These are phyloP conservation scores for Drosophila burlai DNA, from an alignment of 1,140 invertebrate species.

Conservation along the genomic window DNA sequence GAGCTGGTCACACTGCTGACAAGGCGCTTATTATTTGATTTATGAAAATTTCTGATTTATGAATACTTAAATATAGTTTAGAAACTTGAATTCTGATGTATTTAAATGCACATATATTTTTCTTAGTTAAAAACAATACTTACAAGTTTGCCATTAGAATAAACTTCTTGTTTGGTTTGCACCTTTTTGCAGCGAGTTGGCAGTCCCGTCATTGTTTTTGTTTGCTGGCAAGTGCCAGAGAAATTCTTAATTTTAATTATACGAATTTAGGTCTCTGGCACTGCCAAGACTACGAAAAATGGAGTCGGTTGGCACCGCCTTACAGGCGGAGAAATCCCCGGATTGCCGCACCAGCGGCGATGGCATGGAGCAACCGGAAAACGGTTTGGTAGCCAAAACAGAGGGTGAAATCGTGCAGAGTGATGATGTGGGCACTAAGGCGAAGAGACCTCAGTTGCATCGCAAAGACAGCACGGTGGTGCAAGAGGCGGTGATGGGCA, in stretches of 20 bases:
- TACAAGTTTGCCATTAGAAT: background rate
- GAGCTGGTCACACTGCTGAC: background rate
- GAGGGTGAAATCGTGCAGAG: constrained; percentile 36
- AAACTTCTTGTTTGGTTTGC: background rate
- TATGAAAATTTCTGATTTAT: background rate
- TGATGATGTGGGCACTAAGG: constrained; percentile 24
- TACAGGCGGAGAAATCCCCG: constrained; percentile 17
- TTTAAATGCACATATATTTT: background rate
- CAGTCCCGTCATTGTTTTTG: constrained; percentile 54
- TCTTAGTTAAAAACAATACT: background rate
- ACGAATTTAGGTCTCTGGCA: constrained; percentile 1
- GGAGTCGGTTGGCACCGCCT: constrained; percentile 30
- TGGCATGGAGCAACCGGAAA: constrained; percentile 86
- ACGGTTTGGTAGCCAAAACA: constrained; percentile 81
- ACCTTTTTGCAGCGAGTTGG: constrained; percentile 23
- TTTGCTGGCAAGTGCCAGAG: constrained; percentile 57
- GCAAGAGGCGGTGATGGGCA: constrained; percentile 51
- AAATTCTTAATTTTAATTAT: constrained; percentile 29
- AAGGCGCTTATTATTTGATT: background rate
- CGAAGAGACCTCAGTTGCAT: constrained; percentile 42
- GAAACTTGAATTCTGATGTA: background rate
- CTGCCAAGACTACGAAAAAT: constrained; percentile 31
- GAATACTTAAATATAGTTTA: no score
- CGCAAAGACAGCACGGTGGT: constrained; percentile 61
- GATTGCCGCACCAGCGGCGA: constrained; percentile 86